phyloP scores from a whole-genome alignment of 2,888 invertebrate genomes.

The Leptopterna dolabrata region DNA sequence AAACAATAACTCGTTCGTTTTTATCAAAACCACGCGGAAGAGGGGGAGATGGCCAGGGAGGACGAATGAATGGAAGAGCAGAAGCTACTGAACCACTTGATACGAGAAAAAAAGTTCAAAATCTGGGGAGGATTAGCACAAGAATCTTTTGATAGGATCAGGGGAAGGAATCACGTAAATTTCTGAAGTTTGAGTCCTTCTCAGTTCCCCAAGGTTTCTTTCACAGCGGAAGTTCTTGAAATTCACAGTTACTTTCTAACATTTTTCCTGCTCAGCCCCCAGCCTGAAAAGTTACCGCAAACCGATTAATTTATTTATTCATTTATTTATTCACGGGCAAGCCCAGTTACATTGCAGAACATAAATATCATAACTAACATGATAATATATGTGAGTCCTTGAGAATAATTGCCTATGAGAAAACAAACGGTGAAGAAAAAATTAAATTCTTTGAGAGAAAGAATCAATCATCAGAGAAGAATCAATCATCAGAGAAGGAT shows the following conservation, averaged over 20 bases:
- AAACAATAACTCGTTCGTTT: conserved; percentile 38
- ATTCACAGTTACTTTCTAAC: neutral
- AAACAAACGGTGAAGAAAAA: too few relatives aligned
- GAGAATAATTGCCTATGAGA: too few relatives aligned
- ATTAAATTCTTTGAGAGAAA: too few relatives aligned
- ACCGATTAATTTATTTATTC: too few relatives aligned
- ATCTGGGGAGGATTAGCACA: conserved; percentile 38
- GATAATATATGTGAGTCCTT: too few relatives aligned
- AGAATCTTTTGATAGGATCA: conserved; percentile 40
- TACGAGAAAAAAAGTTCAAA: conserved; percentile 22
- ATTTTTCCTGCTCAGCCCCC: neutral
- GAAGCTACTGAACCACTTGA: conserved; percentile 8
- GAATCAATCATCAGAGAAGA: too few relatives aligned
- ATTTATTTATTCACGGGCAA: too few relatives aligned
- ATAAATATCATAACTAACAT: too few relatives aligned
- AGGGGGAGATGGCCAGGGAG: too few relatives aligned
- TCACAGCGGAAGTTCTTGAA: conserved; percentile 1
- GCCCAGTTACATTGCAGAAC: too few relatives aligned
- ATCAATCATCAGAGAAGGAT: too few relatives aligned
- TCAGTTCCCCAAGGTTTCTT: conserved; percentile 21
- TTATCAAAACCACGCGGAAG: conserved; percentile 8
- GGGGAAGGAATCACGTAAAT: conserved; percentile 31
- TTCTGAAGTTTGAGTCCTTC: conserved; percentile 36
- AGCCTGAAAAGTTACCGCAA: neutral
- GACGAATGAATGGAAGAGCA: neutral